These are phyloP conservation scores for Euproctis similis DNA, from an alignment of 2,888 invertebrate species.

Conservation along the genomic window DNA sequence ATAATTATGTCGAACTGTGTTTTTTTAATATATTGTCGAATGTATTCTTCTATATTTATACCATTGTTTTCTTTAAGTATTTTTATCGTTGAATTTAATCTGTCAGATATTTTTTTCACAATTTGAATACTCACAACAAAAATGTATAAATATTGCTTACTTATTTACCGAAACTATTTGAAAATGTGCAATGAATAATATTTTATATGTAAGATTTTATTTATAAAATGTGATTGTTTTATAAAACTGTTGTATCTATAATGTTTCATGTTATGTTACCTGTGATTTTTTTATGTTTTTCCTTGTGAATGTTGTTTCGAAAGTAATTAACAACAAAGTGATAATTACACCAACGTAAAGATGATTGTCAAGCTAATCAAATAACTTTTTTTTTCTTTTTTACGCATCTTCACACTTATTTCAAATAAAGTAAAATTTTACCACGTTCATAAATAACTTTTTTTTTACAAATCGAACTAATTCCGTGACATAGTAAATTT, in stretches of 20 bases:
- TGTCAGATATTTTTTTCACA: conserved; percentile 2
- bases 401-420: no score
- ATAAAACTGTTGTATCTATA: conserved; percentile 10
- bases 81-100: conserved; percentile 5
- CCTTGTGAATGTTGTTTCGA: conserved; percentile 3
- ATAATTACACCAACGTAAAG: no score
- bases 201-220: conserved; percentile 5
- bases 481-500: conserved; percentile 20
- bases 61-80: conserved; percentile 6
- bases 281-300: conserved; percentile 8
- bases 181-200: conserved; percentile 10
- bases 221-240: conserved; percentile 6
- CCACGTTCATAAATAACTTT: no score
- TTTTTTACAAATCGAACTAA: conserved; percentile 19
- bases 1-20: conserved; percentile 4
- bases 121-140: conserved; percentile 1
- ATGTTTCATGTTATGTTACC: conserved; percentile 9
- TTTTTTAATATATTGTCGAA: conserved; percentile 1
- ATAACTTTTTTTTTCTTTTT: no score
- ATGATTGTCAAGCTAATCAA: no score
- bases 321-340: no score
- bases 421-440: no score
- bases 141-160: not conserved
- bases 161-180: conserved; percentile 1
- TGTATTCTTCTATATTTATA: conserved; percentile 6